Conservation (phyloP, 2,113 vertebrate genomes). For the Pardalotus punctatus region DNA sequence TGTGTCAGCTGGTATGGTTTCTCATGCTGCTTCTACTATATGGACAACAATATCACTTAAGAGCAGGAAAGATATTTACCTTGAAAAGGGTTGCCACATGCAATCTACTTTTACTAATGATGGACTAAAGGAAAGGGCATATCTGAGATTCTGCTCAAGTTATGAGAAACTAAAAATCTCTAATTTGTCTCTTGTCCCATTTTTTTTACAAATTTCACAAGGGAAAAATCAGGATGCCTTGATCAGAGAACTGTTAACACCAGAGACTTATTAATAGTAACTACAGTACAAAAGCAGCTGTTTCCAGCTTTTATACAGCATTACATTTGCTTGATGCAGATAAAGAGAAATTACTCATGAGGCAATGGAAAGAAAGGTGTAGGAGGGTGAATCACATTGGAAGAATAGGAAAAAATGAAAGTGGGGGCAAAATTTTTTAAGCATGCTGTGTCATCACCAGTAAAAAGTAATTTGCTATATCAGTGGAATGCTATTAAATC, state of each 20-base stretch:
- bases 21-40: background rate
- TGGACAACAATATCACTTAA: background rate
- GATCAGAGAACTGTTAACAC: background rate
- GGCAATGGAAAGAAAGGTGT: constrained; percentile 22
- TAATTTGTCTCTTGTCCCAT: background rate
- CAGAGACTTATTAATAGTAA: constrained; percentile 37
- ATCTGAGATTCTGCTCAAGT: background rate
- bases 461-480: background rate
- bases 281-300: constrained; percentile 19
- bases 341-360: constrained; percentile 48
- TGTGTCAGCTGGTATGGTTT: background rate
- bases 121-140: background rate
- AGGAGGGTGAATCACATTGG: constrained; percentile 50
- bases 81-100: background rate
- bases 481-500: constrained; percentile 23
- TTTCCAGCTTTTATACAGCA: constrained; percentile 8
- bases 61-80: background rate
- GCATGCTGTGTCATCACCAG: constrained; percentile 33
- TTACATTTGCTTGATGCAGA: constrained; percentile 9
- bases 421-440: background rate
- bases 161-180: background rate
- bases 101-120: background rate
- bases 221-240: background rate
- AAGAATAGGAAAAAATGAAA: constrained; percentile 45
- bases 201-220: background rate